Percentiles rank a stretch among this genome's conserved stretches.
These are phyloP conservation scores for Drosophila murphyi DNA, from an alignment of 1,140 invertebrate genomes.

Conservation along the genomic window DNA sequence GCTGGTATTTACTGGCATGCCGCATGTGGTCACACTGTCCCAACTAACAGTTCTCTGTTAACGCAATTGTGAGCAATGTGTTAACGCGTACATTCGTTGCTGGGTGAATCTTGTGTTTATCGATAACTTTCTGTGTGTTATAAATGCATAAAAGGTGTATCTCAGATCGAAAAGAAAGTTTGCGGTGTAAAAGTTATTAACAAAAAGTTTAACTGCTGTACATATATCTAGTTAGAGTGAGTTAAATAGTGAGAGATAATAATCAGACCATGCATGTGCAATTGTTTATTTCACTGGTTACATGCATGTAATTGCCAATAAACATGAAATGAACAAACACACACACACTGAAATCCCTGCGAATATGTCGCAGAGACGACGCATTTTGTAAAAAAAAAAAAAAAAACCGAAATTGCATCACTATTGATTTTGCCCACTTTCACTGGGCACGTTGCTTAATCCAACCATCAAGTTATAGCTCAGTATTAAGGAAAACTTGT, in stretches of 20 bases:
- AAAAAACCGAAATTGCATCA: slow-evolving; percentile 57
- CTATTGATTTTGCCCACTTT: slow-evolving; percentile 81
- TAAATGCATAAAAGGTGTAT: slow-evolving; percentile 40
- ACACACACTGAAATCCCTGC: slow-evolving; percentile 32
- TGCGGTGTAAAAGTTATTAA: slow-evolving; percentile 47
- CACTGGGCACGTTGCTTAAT: slow-evolving; percentile 47
- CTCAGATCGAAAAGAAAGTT: slow-evolving; percentile 44
- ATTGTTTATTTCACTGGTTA: not conserved
- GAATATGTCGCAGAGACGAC: slow-evolving; percentile 26
- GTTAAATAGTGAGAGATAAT: slow-evolving; percentile 12
- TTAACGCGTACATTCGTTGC: not conserved
- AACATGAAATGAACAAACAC: slow-evolving; percentile 36
- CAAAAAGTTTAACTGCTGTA: slow-evolving; percentile 42
- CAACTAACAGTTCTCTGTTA: slow-evolving; percentile 1
- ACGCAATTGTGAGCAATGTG: not conserved
- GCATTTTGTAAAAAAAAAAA: slow-evolving; percentile 35
- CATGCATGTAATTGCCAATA: slow-evolving; percentile 25
- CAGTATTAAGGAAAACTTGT: slow-evolving; percentile 18
- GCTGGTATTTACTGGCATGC: not conserved
- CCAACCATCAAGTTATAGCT: slow-evolving; percentile 14
- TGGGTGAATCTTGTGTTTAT: slow-evolving; percentile 16
- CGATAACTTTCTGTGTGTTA: slow-evolving; percentile 28
- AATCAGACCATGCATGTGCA: not conserved
- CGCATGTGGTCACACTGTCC: slow-evolving; percentile 15
- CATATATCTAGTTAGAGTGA: slow-evolving; percentile 44